Conservation (phyloP, 2,888 invertebrate species). For the Allophyes oxyacanthae region DNA sequence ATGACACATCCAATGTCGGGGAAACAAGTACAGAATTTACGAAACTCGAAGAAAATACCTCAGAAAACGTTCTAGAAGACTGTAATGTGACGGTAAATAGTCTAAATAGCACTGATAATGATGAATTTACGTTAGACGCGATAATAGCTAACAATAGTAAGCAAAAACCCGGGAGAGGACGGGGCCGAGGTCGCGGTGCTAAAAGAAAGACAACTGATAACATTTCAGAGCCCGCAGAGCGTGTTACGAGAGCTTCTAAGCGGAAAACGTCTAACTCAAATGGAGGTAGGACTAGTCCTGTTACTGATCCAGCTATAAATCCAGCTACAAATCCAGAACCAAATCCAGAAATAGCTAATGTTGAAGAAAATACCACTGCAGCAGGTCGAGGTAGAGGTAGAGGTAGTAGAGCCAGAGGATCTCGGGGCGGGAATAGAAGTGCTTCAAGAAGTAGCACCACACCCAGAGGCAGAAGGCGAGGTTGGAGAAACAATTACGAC, state of each 20-base stretch:
- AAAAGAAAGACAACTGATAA: constrained; percentile 34
- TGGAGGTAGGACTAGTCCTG: constrained; percentile 30
- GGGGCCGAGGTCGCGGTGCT: constrained; percentile 2
- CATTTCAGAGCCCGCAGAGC: background rate
- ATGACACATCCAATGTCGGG: constrained; percentile 52
- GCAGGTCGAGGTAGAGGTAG: constrained; percentile 5
- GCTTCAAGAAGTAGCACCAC: background rate
- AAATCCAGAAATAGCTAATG: background rate
- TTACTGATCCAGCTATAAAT: background rate
- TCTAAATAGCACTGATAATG: constrained; percentile 51
- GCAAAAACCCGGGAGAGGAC: constrained; percentile 20
- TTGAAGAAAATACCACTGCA: background rate
- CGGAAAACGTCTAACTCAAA: constrained; percentile 33
- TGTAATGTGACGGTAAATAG: constrained; percentile 46
- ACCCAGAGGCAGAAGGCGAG: constrained; percentile 31
- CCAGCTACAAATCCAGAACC: background rate
- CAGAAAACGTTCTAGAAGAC: constrained; percentile 25
- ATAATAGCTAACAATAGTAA: constrained; percentile 60
- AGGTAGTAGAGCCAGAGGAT: constrained; percentile 9
- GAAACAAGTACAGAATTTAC: constrained; percentile 37
- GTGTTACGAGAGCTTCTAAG: constrained; percentile 10
- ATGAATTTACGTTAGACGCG: constrained; percentile 59
- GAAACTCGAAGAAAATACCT: constrained; percentile 6
- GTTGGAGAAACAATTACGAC: constrained; percentile 13
- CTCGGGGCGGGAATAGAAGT: constrained; percentile 7